Base-by-base conservation (phyloP, 2,888 invertebrate genomes). In the Thymelicus lineola region DNA sequence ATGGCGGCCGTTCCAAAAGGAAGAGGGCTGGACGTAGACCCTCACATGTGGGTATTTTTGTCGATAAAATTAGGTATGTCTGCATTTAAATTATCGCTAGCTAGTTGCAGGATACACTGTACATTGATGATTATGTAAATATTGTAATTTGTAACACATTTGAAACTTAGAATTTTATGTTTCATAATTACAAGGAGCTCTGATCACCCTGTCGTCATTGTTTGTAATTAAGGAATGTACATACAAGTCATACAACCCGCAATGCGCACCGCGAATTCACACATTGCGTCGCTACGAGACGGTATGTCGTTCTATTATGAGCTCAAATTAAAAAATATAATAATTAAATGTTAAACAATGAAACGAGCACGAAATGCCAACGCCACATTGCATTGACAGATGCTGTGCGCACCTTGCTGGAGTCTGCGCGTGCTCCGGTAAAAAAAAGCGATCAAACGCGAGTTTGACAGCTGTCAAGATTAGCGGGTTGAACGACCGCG, bases 391-490 rank as follows among this genome's bases (percentile, higher is more conserved):
- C 68, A 55, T 6, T 63, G 63, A 69, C 63, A 69, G 69, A 69
- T 69, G 69, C 69, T 48, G 28, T 58, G 42, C 63, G 69, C 69
- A 69, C 69, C 69, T 69, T 69, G 69, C 58, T 58, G 69, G 69
- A 69, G 69, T 53, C 69, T 69, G 69, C 69, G 69, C 63, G 69
- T 63, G 63, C 64, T 15, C 45, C 10, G 36, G 62, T 7, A 35
- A 62, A 68, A 68, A n/a, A 68, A 62, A 67, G 10, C 53, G 14
- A 62, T 68, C 68, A 68, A 62, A 68, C 61, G 17, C 46, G 50
- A 69, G 59, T 70, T 70, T 70, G 69, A 70, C 69, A 70, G 58
- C 69, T 70, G 69, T 64, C 69, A 70, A 59, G 64, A 70, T 70
- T 70, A 70, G 63, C 63, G 69, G 64, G 69, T 70, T 70, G 58